A percentile compares a stretch with the other conserved stretches of the same genome.
Evolutionary conservation across 1,140 invertebrate genomes (phyloP).

Genomic region (Euwallacea fornicatus): DNA sequence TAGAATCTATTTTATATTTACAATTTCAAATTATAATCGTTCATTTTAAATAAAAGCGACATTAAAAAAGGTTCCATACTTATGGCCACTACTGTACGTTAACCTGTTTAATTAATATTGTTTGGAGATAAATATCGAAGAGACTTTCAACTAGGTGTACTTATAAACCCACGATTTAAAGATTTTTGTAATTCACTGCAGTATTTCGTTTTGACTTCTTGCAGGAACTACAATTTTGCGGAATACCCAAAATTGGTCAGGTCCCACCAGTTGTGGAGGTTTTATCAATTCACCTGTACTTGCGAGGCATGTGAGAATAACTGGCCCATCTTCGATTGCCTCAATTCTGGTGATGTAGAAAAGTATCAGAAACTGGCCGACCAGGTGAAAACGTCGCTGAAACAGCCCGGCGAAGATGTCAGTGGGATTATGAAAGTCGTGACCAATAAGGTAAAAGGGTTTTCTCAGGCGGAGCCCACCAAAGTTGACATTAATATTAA

Average conservation of each 20-base stretch:
- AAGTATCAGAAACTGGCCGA: constrained; percentile 28
- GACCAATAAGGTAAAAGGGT: constrained; percentile 20
- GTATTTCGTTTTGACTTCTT: constrained; percentile 6
- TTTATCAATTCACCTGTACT: constrained; percentile 83
- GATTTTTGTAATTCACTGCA: not conserved
- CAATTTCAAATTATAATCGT: too few species aligned
- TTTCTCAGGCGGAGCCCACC: constrained; percentile 17
- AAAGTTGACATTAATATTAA: constrained; percentile 33
- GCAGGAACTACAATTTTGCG: constrained; percentile 34
- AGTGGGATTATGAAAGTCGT: constrained; percentile 10
- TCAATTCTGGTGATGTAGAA: constrained; percentile 41
- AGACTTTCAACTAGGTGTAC: not conserved
- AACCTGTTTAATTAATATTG: too few species aligned
- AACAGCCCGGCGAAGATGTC: not conserved
- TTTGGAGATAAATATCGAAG: too few species aligned
- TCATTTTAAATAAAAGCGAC: too few species aligned
- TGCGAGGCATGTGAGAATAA: constrained; percentile 77
- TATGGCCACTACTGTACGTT: too few species aligned
- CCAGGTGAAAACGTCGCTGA: constrained; percentile 16
- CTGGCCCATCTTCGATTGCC: constrained; percentile 67
- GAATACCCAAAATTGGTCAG: constrained; percentile 33
- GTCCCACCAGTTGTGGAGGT: constrained; percentile 53
- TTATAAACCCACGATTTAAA: not conserved
- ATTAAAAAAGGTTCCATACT: too few species aligned
- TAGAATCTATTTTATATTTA: too few species aligned